These are phyloP conservation scores for Pitangus sulphuratus DNA, from an alignment of 2,797 vertebrate species.

Conservation along the genomic window DNA sequence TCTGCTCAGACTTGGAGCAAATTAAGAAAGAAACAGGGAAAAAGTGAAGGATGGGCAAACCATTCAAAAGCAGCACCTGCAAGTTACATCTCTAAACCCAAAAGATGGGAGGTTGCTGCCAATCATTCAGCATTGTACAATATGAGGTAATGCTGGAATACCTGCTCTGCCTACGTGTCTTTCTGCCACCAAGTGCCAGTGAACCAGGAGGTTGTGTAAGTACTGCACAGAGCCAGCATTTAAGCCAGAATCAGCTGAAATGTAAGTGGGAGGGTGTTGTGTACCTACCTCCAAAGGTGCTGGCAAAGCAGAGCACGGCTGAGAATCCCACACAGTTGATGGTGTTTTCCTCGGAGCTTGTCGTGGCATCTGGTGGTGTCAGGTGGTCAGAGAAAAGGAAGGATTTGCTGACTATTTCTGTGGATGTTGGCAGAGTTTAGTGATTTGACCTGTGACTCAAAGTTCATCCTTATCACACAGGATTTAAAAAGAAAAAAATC, in stretches of 20 bases:
- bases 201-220: not conserved
- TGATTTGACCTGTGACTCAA: not conserved
- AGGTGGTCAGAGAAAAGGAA: not conserved
- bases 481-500: not conserved
- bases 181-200: not conserved
- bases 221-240: not conserved
- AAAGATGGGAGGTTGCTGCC: not conserved
- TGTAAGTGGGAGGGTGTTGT: not conserved
- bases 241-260: not conserved
- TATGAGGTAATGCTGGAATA: not conserved
- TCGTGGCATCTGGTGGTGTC: not conserved
- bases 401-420: not conserved
- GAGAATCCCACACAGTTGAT: not conserved
- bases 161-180: not conserved
- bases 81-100: not conserved
- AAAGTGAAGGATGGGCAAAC: not conserved
- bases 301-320: not conserved
- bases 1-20: not conserved
- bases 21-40: not conserved
- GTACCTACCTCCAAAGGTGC: not conserved
- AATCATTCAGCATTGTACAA: accelerated
- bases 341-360: not conserved
- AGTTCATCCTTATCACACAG: not conserved
- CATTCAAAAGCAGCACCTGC: not conserved
- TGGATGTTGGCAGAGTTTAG: not conserved